Evolutionary conservation across 2,113 vertebrate species (phyloP).

Genomic region (Myotis brandtii): DNA sequence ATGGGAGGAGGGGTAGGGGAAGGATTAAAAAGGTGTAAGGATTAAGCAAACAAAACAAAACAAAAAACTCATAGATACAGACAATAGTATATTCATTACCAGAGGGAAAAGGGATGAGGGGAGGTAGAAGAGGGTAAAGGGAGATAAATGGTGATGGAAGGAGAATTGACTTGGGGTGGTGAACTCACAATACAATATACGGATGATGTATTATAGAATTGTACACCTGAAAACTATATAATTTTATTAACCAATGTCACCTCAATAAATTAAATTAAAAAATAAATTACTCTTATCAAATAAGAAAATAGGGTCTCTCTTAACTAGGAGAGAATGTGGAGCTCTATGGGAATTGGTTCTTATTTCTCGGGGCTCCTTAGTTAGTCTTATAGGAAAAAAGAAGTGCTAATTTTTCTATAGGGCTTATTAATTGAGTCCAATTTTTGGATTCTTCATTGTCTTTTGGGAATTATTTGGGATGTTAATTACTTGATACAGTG

Average conservation of each 20-base stretch:
- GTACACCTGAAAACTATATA: neutral
- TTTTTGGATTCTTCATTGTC: constrained; percentile 5
- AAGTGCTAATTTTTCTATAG: neutral
- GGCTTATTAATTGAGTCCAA: neutral
- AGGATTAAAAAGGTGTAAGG: neutral
- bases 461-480: constrained; percentile 20
- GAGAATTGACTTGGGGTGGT: neutral
- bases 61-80: neutral
- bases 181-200: neutral
- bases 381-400: neutral
- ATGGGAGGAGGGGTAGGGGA: neutral
- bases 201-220: neutral
- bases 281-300: neutral
- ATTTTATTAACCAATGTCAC: neutral
- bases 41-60: neutral
- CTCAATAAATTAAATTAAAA: neutral
- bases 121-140: neutral
- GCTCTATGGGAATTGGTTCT: neutral
- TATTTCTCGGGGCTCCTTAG: neutral
- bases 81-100: neutral
- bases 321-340: neutral
- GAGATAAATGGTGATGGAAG: neutral
- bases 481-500: neutral
- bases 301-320: neutral
- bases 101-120: neutral